Base-by-base conservation (phyloP, 2,888 invertebrate genomes). In the Caenorhabditis afra region DNA sequence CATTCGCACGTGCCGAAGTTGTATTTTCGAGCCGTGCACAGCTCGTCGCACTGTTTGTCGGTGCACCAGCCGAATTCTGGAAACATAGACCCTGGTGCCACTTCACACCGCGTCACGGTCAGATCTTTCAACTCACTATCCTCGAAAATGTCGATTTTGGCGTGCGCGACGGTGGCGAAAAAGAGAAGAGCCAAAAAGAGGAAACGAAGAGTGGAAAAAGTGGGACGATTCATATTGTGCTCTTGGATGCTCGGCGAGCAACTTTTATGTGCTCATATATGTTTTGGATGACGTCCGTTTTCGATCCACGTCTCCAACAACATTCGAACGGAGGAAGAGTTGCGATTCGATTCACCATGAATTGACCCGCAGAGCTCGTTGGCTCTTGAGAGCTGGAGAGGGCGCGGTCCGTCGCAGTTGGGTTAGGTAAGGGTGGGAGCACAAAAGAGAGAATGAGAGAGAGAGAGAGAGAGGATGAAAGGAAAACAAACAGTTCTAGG, bases 401-500 rank as follows among this genome's bases (percentile, higher is more conserved):
- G n/a, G n/a, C n/a, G n/a, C n/a, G n/a, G n/a, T n/a, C n/a, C n/a
- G n/a, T n/a, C n/a, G n/a, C n/a, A n/a, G n/a, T n/a, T n/a, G n/a
- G n/a, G n/a, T n/a, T n/a, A n/a, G n/a, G n/a, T n/a, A n/a, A n/a
- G n/a, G n/a, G n/a, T n/a, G n/a, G n/a, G n/a, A n/a, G n/a, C n/a
- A n/a, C n/a, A n/a, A n/a, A n/a, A n/a, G n/a, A n/a, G n/a, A n/a
- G n/a, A n/a, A n/a, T n/a, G n/a, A n/a, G n/a, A n/a, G n/a, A n/a
- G n/a, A 67, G 7, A 45, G 59, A 52, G 39, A 52, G 35, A n/a
- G 53, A 70, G 52, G 58, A 53, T 58, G 18, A 58, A 50, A 29
- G 49, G 59, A 61, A 53, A 50, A 50, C 68, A 70, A 70, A 70
- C 44, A 70, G 68, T 70, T 70, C 61, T 29, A 57, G 47, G 45